Evolutionary conservation across 2,113 vertebrate species (phyloP), one percentile per base, ranked within the genome.

Genomic region (Cinclus mexicanus): DNA sequence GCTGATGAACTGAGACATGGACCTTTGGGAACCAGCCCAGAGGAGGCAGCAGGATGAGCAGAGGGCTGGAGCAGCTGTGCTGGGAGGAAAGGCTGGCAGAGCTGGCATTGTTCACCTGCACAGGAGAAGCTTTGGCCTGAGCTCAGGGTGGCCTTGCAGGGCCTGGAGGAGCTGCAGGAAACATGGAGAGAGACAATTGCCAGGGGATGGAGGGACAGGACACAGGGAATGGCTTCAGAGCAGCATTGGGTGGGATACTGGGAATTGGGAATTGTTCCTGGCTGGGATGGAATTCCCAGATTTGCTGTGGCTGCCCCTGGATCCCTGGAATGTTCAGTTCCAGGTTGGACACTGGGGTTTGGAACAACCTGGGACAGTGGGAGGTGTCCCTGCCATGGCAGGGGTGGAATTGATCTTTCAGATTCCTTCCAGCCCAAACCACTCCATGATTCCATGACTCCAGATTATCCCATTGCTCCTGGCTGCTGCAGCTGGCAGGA

Each of bases 51-150:
- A 69, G 49, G 56, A 47, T 46, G 84, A 13, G 28, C 55, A 53
- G 47, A 78, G 64, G 74, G 50, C 0, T 78, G 64, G 55, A 69
- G 84, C 84, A 78, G 84, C 84, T 87, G 14, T 87, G 74, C 74
- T 87, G 84, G 84, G 4, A 87, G 84, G 33, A 69, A 78, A 78
- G 84, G 84, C 74, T 87, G 84, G 9, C 9, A 69, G 6, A 87
- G 74, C 55, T 87, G 72, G 22, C 0, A 87, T 68, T 77, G 83
- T 42, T 37, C 35, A 37, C 35, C 35, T 37, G 35, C 35, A 37
- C 35, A 37, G 35, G 35, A 37, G 35, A 37, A 37, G 35, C 35
- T 37, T 37, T 37, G 35, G 35, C 7, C 35, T 37, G 35, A 37
- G 35, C 35, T 37, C 35, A 37, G 35, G 35, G 35, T 37, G 35